Evolutionary conservation across 2,888 invertebrate genomes (phyloP).

Genomic region (Congeria kusceri): DNA sequence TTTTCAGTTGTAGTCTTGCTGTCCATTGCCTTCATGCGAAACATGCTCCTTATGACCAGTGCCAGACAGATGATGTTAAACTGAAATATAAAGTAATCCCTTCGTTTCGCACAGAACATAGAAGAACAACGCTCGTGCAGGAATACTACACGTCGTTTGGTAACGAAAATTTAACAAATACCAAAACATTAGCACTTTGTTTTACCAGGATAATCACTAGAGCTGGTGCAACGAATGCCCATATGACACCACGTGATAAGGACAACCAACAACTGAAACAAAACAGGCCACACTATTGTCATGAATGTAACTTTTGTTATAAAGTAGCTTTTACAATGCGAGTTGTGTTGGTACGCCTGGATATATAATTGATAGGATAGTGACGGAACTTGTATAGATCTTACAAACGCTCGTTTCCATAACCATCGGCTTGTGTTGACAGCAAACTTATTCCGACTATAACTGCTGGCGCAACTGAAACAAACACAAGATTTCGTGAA

Average conservation of each 20-base stretch:
- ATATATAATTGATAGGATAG: too few species aligned
- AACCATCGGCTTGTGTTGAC: conserved; percentile 47
- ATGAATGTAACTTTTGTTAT: too few species aligned
- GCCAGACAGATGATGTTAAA: conserved; percentile 68
- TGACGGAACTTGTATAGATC: too few species aligned
- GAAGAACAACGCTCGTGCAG: too few species aligned
- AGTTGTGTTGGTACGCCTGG: too few species aligned
- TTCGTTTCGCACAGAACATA: too few species aligned
- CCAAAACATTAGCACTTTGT: too few species aligned
- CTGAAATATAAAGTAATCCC: conserved; percentile 66
- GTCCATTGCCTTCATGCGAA: conserved; percentile 68
- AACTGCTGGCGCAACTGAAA: conserved; percentile 40
- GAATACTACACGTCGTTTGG: too few species aligned
- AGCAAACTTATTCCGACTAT: conserved; percentile 47
- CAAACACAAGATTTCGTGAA: too few species aligned
- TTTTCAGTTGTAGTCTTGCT: conserved; percentile 69
- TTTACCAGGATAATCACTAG: conserved; percentile 72
- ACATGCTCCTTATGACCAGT: conserved; percentile 69
- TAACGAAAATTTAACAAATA: too few species aligned
- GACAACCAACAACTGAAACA: conserved; percentile 78
- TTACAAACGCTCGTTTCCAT: conserved; percentile 56
- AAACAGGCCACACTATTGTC: too few species aligned
- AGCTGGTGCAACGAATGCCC: conserved; percentile 79
- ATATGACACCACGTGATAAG: conserved; percentile 67
- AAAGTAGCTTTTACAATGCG: too few species aligned